Base-by-base conservation (phyloP, 2,797 vertebrate genomes). In the Tauraco hartlaubi region DNA sequence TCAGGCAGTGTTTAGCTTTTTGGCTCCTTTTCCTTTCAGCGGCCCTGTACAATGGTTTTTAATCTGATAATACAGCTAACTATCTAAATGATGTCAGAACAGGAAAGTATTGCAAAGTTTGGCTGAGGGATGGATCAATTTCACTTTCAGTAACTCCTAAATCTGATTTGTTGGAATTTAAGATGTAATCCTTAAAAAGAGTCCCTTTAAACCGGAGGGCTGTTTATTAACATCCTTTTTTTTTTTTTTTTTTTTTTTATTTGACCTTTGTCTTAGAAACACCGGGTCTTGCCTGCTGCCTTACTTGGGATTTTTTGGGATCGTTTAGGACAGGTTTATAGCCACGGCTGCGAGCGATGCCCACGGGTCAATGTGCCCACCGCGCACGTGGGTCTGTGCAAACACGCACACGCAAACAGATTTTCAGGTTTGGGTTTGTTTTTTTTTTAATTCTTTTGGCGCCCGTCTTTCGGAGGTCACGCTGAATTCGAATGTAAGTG, bases 131-230 rank as follows among this genome's bases (percentile, higher is more conserved):
- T 98, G 98, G 98, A 98, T 98, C 98, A 98, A 98, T 98, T 98
- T 98, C 98, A 98, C 98, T 98, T 98, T 98, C 98, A 98, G 97
- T 95, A 98, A 97, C 98, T 98, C 96, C 98, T 98, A 98, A 98
- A 98, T 98, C 98, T 98, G 98, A 98, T 98, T 98, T 98, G 98
- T 96, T 95, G 98, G 98, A 98, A 98, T 98, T 98, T 98, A 98
- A 98, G 97, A 98, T 98, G 98, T 98, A 98, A 98, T 98, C 98
- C 98, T 97, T 80, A 93, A 90, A 93, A 92, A 97, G 98, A 97
- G 94, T 96, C 95, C 95, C 92, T 86, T 98, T 98, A 98, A 98
- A 98, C 96, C 90, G 35, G 68, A 97, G 94, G 91, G 90, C 96
- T 98, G 98, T 98, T 98, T 98, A 98, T 98, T 97, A 98, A 97